Percentiles rank a stretch among this genome's conserved stretches.
Conservation (phyloP, 1,140 invertebrate genomes). For the Bombus affinis region DNA sequence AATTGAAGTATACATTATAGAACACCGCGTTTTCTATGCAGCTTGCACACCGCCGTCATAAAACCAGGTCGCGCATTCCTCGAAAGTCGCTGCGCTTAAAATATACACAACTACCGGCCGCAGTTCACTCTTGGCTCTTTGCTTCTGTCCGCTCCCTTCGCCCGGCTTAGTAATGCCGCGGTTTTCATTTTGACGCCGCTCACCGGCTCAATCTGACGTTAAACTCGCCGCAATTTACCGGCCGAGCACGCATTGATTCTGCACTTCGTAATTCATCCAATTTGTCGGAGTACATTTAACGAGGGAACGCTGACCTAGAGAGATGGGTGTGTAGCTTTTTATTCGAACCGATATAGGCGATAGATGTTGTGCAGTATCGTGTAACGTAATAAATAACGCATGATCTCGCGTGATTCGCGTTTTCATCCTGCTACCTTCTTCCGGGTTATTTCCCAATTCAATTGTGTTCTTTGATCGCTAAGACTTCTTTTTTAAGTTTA, state of each 20-base stretch:
- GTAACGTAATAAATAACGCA: background rate
- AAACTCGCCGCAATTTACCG: constrained; percentile 3
- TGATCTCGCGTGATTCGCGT: too few relatives aligned
- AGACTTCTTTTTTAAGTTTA: too few relatives aligned
- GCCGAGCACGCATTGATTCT: background rate
- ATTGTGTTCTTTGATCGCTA: too few relatives aligned
- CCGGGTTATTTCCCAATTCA: too few relatives aligned
- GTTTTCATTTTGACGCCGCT: background rate
- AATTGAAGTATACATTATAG: constrained; percentile 75
- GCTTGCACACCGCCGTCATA: constrained; percentile 11
- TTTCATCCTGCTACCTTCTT: too few relatives aligned
- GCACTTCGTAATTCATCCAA: background rate
- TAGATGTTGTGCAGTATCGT: background rate
- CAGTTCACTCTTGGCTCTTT: background rate
- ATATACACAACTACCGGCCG: constrained; percentile 3
- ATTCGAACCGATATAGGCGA: background rate
- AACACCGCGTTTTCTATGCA: constrained; percentile 51
- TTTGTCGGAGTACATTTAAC: background rate
- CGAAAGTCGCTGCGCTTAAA: constrained; percentile 40
- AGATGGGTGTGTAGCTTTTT: background rate
- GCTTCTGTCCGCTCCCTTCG: background rate
- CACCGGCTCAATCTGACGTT: background rate
- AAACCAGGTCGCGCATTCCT: constrained; percentile 61
- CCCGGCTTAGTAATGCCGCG: too few relatives aligned
- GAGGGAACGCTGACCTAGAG: too few relatives aligned